A percentile compares a stretch with the other conserved stretches of the same genome.
Conservation (phyloP, 1,140 invertebrate species). For the Metopolophium dirhodum region DNA sequence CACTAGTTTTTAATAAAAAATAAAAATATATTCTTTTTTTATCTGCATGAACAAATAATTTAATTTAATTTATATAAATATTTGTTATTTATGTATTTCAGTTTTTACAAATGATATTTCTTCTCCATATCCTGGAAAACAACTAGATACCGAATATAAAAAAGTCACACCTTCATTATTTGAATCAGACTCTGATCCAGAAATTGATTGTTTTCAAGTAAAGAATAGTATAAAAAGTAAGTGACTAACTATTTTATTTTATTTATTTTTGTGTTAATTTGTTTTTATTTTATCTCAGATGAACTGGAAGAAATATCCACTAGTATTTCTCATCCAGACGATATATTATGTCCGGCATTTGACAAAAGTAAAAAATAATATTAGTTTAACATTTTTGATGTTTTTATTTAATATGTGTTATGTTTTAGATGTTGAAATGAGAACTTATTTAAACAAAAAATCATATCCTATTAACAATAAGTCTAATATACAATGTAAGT, state of each 20-base stretch:
- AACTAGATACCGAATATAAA: not conserved
- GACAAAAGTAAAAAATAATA: constrained; percentile 16
- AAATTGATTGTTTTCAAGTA: not conserved
- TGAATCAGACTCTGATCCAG: constrained; percentile 40
- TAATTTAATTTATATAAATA: not conserved
- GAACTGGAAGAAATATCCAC: not conserved
- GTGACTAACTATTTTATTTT: not conserved
- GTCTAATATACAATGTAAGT: not conserved
- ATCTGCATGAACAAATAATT: not conserved
- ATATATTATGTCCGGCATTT: not conserved
- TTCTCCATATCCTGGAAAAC: not conserved
- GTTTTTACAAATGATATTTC: constrained; percentile 41
- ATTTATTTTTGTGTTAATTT: not conserved
- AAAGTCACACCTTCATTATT: constrained; percentile 26
- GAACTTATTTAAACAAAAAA: constrained; percentile 49
- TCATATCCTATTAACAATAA: not conserved
- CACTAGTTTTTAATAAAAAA: not conserved
- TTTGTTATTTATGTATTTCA: not conserved
- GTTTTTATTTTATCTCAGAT: not conserved
- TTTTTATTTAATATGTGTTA: not conserved
- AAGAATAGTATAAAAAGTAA: not conserved
- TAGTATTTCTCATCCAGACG: not conserved
- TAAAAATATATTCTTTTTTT: not conserved
- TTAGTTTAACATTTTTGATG: not conserved
- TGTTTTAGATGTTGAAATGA: constrained; percentile 28